Base-by-base conservation (phyloP, 2,888 invertebrate species). In the Drosophila parthenogenetica region DNA sequence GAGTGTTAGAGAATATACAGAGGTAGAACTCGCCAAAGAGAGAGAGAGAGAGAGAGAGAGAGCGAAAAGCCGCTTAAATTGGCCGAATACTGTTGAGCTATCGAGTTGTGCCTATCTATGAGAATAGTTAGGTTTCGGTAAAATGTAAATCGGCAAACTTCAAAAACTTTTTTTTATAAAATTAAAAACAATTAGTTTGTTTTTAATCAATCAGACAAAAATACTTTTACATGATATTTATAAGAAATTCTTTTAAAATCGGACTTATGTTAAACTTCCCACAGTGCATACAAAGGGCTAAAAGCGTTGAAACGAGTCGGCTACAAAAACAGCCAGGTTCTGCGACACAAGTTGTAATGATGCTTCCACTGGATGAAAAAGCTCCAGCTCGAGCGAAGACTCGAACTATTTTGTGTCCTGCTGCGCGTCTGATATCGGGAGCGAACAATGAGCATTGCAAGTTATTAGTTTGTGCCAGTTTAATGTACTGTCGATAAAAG, bases 311-410 rank as follows among this genome's bases (percentile, higher is more conserved):
- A 5, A 3, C 22, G 0, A 5, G 5, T 22, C 22, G 5, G 22
- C 22, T 76, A 60, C 77, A 79, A 81, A 80, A 76, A 72, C 77
- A 80, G 58, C 55, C 57, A 69, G 61, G 50, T 73, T 79, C 81
- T 83, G 82, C 53, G 79, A 87, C 77, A 79, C 53, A 45, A 73
- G 73, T 87, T 87, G 81, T 84, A 84, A 84, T 78, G 68, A 66
- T 50, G 72, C 63, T 66, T 22, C 17, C 72, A 84, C 81, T 81
- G 81, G 72, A 84, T 87, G 87, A 68, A 32, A 17, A 53, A 51
- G 35, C 16, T 37, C 58, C 51, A 13, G 40, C 13, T 16, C 35
- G 42, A 11, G n/a, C 16, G 11, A 11, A 3, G 13, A 19, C 39
- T 37, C 39, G 17, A 22, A 39, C 62, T 62, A 51, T 64, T 67